Evolutionary conservation across 2,888 invertebrate species (phyloP), one percentile per base, ranked within the genome.

Genomic region (Cybosia mesomella): DNA sequence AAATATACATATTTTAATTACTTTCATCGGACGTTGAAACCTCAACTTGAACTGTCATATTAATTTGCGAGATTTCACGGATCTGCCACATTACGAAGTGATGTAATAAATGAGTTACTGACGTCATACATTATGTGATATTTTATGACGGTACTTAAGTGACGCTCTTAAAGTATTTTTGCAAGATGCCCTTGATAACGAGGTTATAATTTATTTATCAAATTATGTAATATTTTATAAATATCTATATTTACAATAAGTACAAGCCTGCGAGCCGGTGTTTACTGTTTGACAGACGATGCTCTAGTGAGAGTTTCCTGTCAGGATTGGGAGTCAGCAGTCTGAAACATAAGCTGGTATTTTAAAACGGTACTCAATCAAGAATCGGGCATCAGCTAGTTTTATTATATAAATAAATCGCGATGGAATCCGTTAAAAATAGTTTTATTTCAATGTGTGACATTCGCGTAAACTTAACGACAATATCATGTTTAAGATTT

Each of bases 11-110:
- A 58, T 66, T 68, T 68, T 34, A 64, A 60, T 68, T 60, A 68
- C 60, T 68, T 68, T 63, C 49, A 62, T 57, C 58, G 28, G 62
- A 67, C 36, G 32, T 55, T 70, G 28, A 60, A 28, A 70, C 60
- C 61, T 72, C 66, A 71, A 53, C 61, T 64, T 72, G 64, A 71
- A 53, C 61, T 64, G 67, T 70, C 76, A 71, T 75, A 79, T 76
- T 75, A 73, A 81, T 81, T 75, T 74, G 66, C 68, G 67, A 68
- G 68, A 68, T 71, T 66, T 66, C 68, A 65, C 62, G 55, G 71
- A 71, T 43, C 43, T 64, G 66, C 70, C 76, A 77, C 81, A 58
- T 73, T 82, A 68, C 39, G 60, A 49, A 66, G 21, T 64, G 67
- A 66, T 43, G 68, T 68, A 67, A 70, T 72, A n/a, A 70, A 68